Conservation (phyloP, 1,140 invertebrate genomes). For the Acromyrmex echinatior region DNA sequence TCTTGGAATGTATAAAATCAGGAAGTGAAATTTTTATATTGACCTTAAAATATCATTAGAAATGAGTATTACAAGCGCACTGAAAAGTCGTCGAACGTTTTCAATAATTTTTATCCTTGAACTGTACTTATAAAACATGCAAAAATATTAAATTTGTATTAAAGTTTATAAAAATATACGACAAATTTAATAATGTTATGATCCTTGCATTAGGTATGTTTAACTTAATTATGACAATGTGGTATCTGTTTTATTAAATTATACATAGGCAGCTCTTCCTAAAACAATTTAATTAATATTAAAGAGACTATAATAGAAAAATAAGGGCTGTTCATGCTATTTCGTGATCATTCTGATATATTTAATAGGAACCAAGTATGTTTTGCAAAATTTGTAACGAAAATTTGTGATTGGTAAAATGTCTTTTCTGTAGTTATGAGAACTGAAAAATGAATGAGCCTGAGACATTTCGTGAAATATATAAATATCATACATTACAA, state of each 20-base stretch:
- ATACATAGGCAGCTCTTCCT: not conserved
- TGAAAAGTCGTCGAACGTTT: not conserved
- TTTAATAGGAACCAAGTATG: not conserved
- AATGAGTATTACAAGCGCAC: constrained; percentile 4
- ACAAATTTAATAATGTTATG: not conserved
- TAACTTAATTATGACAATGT: constrained; percentile 5
- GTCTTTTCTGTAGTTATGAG: not conserved
- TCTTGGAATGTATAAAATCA: not conserved
- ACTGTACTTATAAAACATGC: constrained; percentile 11
- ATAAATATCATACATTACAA: constrained; percentile 7
- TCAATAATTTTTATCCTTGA: not conserved
- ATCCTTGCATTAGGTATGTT: not conserved
- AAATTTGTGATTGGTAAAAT: not conserved
- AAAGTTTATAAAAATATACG: not conserved
- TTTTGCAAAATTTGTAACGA: not conserved
- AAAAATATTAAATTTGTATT: constrained; percentile 36
- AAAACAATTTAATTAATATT: constrained; percentile 9
- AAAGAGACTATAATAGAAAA: not conserved
- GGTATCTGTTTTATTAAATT: constrained; percentile 10
- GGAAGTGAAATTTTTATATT: constrained; percentile 24
- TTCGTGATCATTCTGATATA: constrained; percentile 10
- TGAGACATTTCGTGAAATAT: not conserved
- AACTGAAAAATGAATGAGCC: not conserved
- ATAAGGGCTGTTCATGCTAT: not conserved
- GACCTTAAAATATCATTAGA: not conserved